Conservation (phyloP, 2,797 vertebrate genomes). For the Glossophaga mutica region DNA sequence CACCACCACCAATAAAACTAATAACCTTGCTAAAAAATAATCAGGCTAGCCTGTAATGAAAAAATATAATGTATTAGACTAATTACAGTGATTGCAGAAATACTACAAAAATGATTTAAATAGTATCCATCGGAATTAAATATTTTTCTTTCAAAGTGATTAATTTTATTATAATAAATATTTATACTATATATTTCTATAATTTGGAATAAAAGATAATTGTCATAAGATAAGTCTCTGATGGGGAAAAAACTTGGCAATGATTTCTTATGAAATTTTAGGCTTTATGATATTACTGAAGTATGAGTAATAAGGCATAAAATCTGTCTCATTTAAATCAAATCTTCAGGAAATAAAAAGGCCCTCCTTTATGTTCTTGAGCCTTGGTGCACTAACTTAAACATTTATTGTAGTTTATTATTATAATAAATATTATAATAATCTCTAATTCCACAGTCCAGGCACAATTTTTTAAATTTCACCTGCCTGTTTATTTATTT, state of each 20-base stretch:
- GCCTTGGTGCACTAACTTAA: not conserved
- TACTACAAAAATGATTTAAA: not conserved
- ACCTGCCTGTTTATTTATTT: not conserved
- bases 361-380: not conserved
- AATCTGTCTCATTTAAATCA: not conserved
- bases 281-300: not conserved
- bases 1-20: not conserved
- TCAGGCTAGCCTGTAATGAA: not conserved
- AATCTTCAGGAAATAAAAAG: not conserved
- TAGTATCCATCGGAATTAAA: not conserved
- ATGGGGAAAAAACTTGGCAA: not conserved
- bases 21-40: not conserved
- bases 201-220: not conserved
- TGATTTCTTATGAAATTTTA: conserved; percentile 27
- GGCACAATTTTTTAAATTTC: not conserved
- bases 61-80: not conserved
- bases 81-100: not conserved
- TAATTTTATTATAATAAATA: conserved; percentile 15
- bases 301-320: not conserved
- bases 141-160: not conserved
- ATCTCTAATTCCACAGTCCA: not conserved
- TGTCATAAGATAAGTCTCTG: not conserved
- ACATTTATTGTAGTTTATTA: not conserved
- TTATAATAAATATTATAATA: conserved; percentile 1
- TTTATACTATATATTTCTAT: not conserved